Base-by-base conservation (phyloP, 2,888 invertebrate species). In the Pterobdella sp. region DNA sequence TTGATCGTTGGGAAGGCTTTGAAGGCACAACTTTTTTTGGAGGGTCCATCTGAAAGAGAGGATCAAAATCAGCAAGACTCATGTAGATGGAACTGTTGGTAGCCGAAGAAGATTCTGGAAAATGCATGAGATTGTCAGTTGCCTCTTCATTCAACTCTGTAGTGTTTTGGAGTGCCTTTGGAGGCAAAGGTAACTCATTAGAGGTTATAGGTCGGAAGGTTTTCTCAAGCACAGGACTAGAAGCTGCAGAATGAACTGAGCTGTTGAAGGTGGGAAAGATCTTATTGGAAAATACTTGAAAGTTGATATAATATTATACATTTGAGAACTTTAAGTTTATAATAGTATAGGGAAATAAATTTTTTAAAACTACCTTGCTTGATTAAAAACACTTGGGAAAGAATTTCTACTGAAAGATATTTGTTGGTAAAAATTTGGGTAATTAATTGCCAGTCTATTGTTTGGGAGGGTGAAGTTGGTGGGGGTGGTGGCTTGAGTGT, bases 21-120 rank as follows among this genome's bases (percentile, higher is more conserved):
- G 26, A n/a, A 56, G 60, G 60, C 60, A n/a, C 60, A n/a, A 26
- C n/a, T 26, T 22, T 26, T 3, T 56, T 22, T 22, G 10, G 4
- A 26, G 14, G 4, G 4, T 68, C 14, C 71, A 71, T 71, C 34
- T 71, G 35, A 31, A 71, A 77, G 3, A 78, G 73, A 18, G 78
- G 78, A 74, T 78, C 78, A 49, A 78, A 78, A 64, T 76, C 75
- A 42, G 76, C 78, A 18, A 78, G 72, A 56, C 75, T 76, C 69
- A 78, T 70, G 70, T 76, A 76, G n/a, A 68, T 74, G 34, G 72
- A 49, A n/a, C 3, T 14, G 18, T 42, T 34, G 18, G 32, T 18
- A 52, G 42, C 29, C 18, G 35, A 31, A 29, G 32, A 42, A 1
- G 70, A 52, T n/a, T 71, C 71, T 35, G 71, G 71, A 34, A 71